phyloP scores from a whole-genome alignment of 2,113 vertebrate species.

The Triplophysa siluroides region DNA sequence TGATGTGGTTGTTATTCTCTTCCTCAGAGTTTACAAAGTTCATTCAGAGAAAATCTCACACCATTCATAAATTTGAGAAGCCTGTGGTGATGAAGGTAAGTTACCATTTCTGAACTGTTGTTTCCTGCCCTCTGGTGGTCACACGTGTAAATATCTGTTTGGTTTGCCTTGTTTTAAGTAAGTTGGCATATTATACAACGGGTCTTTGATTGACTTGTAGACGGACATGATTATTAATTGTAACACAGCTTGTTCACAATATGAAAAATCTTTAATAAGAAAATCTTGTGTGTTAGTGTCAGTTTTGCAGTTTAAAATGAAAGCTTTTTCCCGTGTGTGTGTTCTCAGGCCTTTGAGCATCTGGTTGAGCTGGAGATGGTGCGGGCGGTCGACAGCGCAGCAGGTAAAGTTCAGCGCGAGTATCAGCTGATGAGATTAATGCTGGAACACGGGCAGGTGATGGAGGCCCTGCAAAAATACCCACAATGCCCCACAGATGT shows the following conservation, averaged over 20 bases:
- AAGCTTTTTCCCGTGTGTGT: slow-evolving; percentile 3
- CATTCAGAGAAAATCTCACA: slow-evolving; percentile 88
- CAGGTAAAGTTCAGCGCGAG: slow-evolving; percentile 80
- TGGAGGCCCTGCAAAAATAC: slow-evolving; percentile 90
- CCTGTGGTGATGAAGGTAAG: slow-evolving; percentile 94
- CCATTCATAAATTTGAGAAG: slow-evolving; percentile 91
- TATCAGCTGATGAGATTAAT: slow-evolving; percentile 86
- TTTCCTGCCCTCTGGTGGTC: slow-evolving; percentile 40
- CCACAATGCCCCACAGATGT: slow-evolving; percentile 94
- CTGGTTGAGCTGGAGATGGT: slow-evolving; percentile 90
- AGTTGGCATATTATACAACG: too few relatives aligned
- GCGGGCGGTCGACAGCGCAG: slow-evolving; percentile 77
- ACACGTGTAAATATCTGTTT: neutral
- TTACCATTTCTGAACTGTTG: neutral
- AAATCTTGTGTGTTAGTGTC: too few relatives aligned
- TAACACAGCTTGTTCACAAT: too few relatives aligned
- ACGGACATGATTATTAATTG: too few relatives aligned
- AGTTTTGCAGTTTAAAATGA: neutral
- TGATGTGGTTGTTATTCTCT: neutral
- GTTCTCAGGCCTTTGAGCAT: slow-evolving; percentile 89
- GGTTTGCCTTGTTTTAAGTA: too few relatives aligned
- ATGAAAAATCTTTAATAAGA: too few relatives aligned
- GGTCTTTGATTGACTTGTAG: too few relatives aligned
- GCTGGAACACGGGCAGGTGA: slow-evolving; percentile 88
- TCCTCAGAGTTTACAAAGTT: slow-evolving; percentile 95